Evolutionary conservation across 2,113 vertebrate genomes (phyloP), one percentile per base, ranked within the genome.

Genomic region (Proterorhinus semilunaris): DNA sequence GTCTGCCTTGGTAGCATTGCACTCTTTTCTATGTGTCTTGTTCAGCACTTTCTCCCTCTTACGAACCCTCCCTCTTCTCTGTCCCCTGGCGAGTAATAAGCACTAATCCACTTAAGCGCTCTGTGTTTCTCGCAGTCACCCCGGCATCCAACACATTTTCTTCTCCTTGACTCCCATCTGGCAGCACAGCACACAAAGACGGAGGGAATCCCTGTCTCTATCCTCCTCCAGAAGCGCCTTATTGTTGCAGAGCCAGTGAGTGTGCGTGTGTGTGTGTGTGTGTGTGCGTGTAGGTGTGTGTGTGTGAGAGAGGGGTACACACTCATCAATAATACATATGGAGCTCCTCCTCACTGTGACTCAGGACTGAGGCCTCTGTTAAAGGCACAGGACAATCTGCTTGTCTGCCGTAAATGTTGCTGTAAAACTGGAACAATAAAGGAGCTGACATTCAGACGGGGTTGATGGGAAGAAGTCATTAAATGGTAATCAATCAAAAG

Each of bases 1-100:
- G 27, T 0, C 27, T 75, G 71, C 81, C 17, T 55, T 27, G 10
- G 53, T 10, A 11, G 17, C 11, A 36, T 57, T 57, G 16, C 54
- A 57, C 17, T 10, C 54, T 55, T 13, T 36, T 21, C 21, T 10
- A 4, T 36, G 27, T 58, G 54, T 12, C 10, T 54, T 55, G 50
- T n/a, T 51, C 6, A 53, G 17, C 52, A 16, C 16, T 62, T 36
- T 62, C 62, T 63, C 16, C 57, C 49, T 72, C 42, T 13, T 44
- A 61, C 15, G 13, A 42, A 42, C 44, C 52, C 53, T 54, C 71
- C 61, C 45, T 68, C 54, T 59, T 64, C 42, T 55, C 72, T 9
- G 71, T 80, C 76, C 75, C 81, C 85, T 94, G 94, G 94, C 70
- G 92, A 89, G 69, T 94, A 88, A 87, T 90, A 69, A 83, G 82